These are phyloP conservation scores for Automeris io DNA, from an alignment of 2,888 invertebrate species.

Conservation along the genomic window DNA sequence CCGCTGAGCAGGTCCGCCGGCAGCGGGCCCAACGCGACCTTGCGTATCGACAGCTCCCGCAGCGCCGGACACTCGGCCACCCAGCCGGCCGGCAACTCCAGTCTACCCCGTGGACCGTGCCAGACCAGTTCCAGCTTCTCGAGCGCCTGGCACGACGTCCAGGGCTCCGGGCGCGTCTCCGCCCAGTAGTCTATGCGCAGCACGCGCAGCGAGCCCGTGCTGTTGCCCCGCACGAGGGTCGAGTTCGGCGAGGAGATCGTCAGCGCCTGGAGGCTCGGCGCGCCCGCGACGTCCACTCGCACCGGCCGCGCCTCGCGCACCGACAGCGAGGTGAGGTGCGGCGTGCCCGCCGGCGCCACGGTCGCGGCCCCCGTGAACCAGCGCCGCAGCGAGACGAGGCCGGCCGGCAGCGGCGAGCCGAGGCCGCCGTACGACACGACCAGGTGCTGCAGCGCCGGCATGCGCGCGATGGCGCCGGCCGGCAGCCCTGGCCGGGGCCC, in stretches of 20 bases:
- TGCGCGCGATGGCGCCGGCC: constrained; percentile 6
- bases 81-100: constrained; percentile 14
- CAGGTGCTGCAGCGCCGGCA: constrained; percentile 14
- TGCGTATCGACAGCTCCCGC: background rate
- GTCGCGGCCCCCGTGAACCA: background rate
- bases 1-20: constrained; percentile 8
- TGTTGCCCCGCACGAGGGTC: constrained; percentile 7
- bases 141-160: constrained; percentile 8
- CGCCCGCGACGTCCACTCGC: background rate
- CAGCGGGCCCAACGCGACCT: constrained; percentile 10
- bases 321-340: background rate
- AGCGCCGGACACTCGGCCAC: constrained; percentile 14
- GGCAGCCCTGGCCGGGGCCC: constrained; percentile 10
- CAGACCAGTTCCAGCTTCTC: background rate
- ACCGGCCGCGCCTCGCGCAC: background rate
- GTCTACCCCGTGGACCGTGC: background rate
- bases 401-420: background rate
- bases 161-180: background rate
- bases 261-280: background rate
- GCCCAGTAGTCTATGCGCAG: constrained; percentile 2
- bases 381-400: background rate
- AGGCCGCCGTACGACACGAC: constrained; percentile 6
- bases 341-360: background rate
- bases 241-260: background rate
- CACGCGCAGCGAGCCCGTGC: background rate